Evolutionary conservation across 2,797 vertebrate genomes (phyloP).

Genomic region (Gobionotothen gibberifrons): DNA sequence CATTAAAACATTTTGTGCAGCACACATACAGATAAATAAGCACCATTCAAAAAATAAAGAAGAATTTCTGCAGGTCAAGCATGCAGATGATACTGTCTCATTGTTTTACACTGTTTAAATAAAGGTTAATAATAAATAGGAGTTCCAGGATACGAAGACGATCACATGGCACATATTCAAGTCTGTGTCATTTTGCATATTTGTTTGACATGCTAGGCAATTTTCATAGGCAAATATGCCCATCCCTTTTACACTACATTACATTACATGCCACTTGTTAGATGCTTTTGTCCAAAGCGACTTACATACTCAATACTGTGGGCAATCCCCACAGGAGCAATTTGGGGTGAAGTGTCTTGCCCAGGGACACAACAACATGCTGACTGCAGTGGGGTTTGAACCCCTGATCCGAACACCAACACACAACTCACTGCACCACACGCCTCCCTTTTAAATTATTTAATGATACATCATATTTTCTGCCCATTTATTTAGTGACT

Average conservation of each 20-base stretch:
- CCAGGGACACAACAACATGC: too few relatives aligned
- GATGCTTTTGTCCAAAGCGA: too few relatives aligned
- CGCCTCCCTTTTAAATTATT: neutral
- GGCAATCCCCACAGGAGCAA: too few relatives aligned
- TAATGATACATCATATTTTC: neutral
- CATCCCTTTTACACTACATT: neutral
- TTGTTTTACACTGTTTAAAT: neutral
- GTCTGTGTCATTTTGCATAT: neutral
- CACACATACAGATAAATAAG: neutral
- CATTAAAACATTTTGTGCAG: neutral
- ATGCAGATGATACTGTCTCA: neutral
- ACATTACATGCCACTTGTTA: too few relatives aligned
- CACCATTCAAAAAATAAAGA: neutral
- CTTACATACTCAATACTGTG: too few relatives aligned
- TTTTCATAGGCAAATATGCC: neutral
- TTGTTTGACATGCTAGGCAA: neutral
- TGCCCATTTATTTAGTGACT: neutral
- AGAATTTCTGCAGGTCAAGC: neutral
- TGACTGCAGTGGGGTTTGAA: too few relatives aligned
- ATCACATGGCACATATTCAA: neutral
- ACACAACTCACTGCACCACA: too few relatives aligned
- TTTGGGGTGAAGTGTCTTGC: too few relatives aligned
- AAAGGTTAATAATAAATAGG: slow-evolving; percentile 11
- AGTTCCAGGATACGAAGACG: neutral
- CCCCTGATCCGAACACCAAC: too few relatives aligned